Base-by-base conservation (phyloP, 2,888 invertebrate genomes). In the Nasonovia ribisnigri region DNA sequence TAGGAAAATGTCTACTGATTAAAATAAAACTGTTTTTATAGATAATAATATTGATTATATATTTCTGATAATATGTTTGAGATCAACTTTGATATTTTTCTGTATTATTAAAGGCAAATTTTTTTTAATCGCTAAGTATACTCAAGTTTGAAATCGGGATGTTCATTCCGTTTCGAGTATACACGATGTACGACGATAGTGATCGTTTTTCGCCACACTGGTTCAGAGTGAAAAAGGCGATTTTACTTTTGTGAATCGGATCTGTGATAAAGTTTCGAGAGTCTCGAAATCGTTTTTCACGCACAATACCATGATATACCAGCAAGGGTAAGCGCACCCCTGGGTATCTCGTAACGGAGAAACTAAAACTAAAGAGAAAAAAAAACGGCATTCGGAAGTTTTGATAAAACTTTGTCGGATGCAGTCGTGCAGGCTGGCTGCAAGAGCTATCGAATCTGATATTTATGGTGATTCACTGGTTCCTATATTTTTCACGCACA, bases 301-400 rank as follows among this genome's bases (percentile, higher is more conserved):
- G 36, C 20, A 42, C 36, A 77, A 77, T 36, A 77, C 77, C 20
- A 36, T 42, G 36, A 36, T 20, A 24, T 36, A 20, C 5, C 13
- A 67, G 36, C 77, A 77, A n/a, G n/a, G 77, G 77, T 77, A 77
- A 77, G 77, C 77, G 77, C 36, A 77, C 77, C 36, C 77, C 77
- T 77, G 77, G 77, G 77, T 36, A 77, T 77, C 36, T 20, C 77
- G 77, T 77, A 77, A 20, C 20, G 77, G 36, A 36, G 42, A 77
- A 77, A 77, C 77, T 77, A 77, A 77, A 77, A 77, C 77, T 77
- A 77, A 77, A 77, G 20, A 10, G 46, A 46, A 11, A 36, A 77
- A 77, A 77, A 77, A 36, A 77, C 20, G 77, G 6, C 77, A 24
- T 36, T 77, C 20, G 36, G 77, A 77, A 77, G 77, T 77, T 77